These are phyloP conservation scores for Meleagris gallopavo DNA, from an alignment of 2,113 vertebrate species.

Conservation along the genomic window DNA sequence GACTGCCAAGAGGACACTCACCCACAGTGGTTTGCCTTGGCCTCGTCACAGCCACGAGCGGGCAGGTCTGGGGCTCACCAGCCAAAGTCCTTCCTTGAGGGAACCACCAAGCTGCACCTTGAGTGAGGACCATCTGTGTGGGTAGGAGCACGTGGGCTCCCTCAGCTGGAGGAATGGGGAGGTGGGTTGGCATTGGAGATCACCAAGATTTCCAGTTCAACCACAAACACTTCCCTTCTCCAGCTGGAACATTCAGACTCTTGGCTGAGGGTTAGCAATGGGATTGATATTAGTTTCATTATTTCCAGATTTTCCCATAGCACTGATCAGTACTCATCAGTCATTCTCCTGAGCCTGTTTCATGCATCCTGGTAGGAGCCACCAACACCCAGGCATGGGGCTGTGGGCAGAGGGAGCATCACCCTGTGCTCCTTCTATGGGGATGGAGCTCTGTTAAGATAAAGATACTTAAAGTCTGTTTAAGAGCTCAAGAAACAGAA, in stretches of 20 bases:
- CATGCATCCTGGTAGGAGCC: background rate
- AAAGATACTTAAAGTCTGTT: background rate
- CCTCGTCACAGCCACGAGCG: background rate
- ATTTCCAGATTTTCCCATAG: background rate
- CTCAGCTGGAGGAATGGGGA: background rate
- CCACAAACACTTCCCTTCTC: background rate
- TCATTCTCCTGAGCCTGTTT: background rate
- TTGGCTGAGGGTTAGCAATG: background rate
- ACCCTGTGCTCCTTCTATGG: fast-evolving
- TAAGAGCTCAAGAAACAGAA: background rate
- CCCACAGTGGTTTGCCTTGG: background rate
- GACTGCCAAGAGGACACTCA: background rate
- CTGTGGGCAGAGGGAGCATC: background rate
- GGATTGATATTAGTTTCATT: background rate
- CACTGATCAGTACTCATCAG: background rate
- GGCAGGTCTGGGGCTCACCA: background rate
- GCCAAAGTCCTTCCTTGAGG: background rate
- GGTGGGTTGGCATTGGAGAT: background rate
- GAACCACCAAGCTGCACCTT: background rate
- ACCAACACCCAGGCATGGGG: background rate
- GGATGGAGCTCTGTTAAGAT: background rate
- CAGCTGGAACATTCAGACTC: background rate
- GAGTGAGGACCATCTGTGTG: background rate
- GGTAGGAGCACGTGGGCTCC: background rate
- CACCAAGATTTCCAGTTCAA: background rate